Evolutionary conservation across 1,140 invertebrate genomes (phyloP), one percentile per base, ranked within the genome.

Genomic region (Drosophila repletoides): DNA sequence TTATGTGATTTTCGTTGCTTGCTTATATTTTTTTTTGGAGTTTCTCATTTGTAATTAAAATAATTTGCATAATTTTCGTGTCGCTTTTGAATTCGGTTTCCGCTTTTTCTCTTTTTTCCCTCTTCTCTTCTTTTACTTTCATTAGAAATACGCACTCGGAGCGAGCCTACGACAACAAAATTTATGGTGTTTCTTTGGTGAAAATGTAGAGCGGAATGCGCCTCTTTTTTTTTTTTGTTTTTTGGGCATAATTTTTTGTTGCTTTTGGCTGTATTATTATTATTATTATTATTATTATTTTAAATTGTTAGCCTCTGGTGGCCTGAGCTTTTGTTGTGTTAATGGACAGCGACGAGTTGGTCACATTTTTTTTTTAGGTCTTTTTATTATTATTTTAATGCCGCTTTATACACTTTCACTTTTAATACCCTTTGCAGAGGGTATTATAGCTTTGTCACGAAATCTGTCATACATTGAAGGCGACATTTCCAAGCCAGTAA

Each of bases 331-430:
- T 81, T 83, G 73, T 86, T 80, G 75, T 86, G 76, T 75, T 86
- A 86, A 83, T 83, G 71, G 65, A 12, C 53, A 34, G 26, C 28
- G 10, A n/a, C 15, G 36, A 43, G 58, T 46, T 72, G 66, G 80
- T 71, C 75, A 86, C 79, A 71, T 59, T 64, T 83, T 83, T 84
- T 74, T 29, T 56, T 59, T 45, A 48, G 2, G 17, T 40, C 41
- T 49, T 53, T 65, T 46, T 55, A 48, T 53, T 68, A 63, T 68
- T 63, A 63, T 68, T 63, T 69, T 69, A 76, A 80, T 80, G 61
- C 53, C 64, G 76, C 72, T 79, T 86, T 86, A 79, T 89, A 81
- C 88, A 81, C 88, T 89, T 89, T 89, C 88, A 89, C 88, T 89
- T 87, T 73, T n/a, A n/a, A n/a, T n/a, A n/a, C n/a, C n/a, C n/a